These are phyloP conservation scores for Dallia pectoralis DNA, from an alignment of 2,797 vertebrate genomes.

Conservation along the genomic window DNA sequence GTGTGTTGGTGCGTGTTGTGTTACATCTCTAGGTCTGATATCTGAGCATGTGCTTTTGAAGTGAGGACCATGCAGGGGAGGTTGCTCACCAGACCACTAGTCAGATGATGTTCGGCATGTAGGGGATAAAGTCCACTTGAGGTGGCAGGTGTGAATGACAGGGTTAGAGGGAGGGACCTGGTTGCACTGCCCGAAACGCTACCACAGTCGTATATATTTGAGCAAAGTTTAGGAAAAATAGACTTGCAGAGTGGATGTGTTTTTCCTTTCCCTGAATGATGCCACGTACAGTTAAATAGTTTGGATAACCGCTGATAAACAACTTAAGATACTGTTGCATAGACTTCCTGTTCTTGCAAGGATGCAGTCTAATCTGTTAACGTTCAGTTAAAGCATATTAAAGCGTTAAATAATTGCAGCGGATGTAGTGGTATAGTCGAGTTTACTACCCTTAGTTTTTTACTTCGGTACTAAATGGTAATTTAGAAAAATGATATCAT, in stretches of 20 bases:
- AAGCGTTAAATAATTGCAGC: not conserved
- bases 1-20: slow-evolving; percentile 56
- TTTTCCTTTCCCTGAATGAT: slow-evolving; percentile 48
- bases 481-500: not conserved
- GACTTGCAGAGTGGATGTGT: slow-evolving; percentile 44
- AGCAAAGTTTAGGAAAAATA: slow-evolving; percentile 1
- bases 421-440: not conserved
- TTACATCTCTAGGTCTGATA: slow-evolving; percentile 73
- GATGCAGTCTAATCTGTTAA: slow-evolving; percentile 14
- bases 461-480: slow-evolving; percentile 1
- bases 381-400: slow-evolving; percentile 19
- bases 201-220: not conserved
- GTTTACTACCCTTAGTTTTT: not conserved
- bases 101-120: slow-evolving; percentile 79
- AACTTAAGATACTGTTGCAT: slow-evolving; percentile 27
- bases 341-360: slow-evolving; percentile 14
- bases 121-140: slow-evolving; percentile 70
- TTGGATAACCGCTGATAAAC: slow-evolving; percentile 48
- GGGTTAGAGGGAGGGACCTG: slow-evolving; percentile 28
- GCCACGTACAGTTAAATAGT: slow-evolving; percentile 24
- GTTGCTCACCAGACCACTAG: slow-evolving; percentile 48
- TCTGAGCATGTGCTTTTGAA: slow-evolving; percentile 72
- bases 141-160: slow-evolving; percentile 71
- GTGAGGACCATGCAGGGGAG: slow-evolving; percentile 68
- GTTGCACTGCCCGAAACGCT: slow-evolving; percentile 9